Conservation (phyloP, 2,888 invertebrate genomes). For the Dicroscelio sp. region DNA sequence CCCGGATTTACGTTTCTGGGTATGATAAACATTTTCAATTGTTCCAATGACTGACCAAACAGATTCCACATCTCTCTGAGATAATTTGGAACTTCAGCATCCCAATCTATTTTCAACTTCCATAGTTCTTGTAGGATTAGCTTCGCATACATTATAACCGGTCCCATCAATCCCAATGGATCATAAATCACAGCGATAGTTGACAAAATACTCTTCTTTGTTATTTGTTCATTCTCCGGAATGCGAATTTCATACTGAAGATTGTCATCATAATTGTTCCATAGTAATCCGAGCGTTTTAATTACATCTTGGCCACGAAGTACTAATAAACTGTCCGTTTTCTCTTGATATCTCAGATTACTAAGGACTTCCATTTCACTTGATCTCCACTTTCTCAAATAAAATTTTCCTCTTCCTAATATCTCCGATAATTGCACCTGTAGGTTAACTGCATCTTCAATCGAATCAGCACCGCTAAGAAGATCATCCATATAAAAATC, state of each 20-base stretch:
- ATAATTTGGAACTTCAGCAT: constrained; percentile 12
- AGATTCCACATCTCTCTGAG: constrained; percentile 13
- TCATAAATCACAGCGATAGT: constrained; percentile 75
- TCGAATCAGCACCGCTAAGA: neutral
- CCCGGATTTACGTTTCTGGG: constrained; percentile 2
- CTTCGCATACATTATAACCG: constrained; percentile 69
- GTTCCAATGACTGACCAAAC: neutral
- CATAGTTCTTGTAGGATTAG: constrained; percentile 65
- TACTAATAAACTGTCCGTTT: constrained; percentile 13
- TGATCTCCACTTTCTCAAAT: constrained; percentile 61
- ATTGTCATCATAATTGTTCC: constrained; percentile 60
- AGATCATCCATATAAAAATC: constrained; percentile 83
- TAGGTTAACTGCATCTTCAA: constrained; percentile 71
- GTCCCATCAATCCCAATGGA: constrained; percentile 67
- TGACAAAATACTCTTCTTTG: constrained; percentile 58
- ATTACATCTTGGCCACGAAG: constrained; percentile 46
- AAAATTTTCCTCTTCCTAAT: constrained; percentile 37
- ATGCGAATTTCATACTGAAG: constrained; percentile 49
- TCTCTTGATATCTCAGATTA: neutral
- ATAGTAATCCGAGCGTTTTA: constrained; percentile 70
- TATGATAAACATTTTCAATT: constrained; percentile 17
- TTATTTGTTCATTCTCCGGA: neutral
- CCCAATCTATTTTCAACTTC: constrained; percentile 38
- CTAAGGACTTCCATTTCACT: constrained; percentile 11
- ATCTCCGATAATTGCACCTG: constrained; percentile 46